These are phyloP conservation scores for Drosophila koepferae DNA, from an alignment of 2,888 invertebrate species.

Conservation along the genomic window DNA sequence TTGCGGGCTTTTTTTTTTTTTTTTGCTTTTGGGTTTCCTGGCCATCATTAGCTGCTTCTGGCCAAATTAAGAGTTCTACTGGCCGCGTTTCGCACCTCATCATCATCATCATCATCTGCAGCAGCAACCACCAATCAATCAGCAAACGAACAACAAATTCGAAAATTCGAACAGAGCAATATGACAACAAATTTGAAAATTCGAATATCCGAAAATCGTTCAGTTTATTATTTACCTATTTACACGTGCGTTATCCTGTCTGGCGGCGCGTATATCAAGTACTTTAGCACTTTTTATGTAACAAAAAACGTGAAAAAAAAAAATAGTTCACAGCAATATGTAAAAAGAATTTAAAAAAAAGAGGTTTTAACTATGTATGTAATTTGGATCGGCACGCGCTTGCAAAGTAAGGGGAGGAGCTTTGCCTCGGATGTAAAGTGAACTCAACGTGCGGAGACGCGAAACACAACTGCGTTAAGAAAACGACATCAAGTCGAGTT, in stretches of 20 bases:
- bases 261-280: slow-evolving; percentile 19
- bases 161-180: neutral
- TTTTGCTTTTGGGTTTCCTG: slow-evolving; percentile 63
- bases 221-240: slow-evolving; percentile 46
- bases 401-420: slow-evolving; percentile 21
- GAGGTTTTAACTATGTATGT: neutral
- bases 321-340: slow-evolving; percentile 27
- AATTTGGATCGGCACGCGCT: slow-evolving; percentile 47
- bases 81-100: slow-evolving; percentile 58
- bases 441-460: slow-evolving; percentile 75
- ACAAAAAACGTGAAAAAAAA: slow-evolving; percentile 15
- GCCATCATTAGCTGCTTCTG: slow-evolving; percentile 44
- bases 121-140: neutral
- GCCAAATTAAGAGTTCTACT: slow-evolving; percentile 54
- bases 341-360: slow-evolving; percentile 31
- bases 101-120: slow-evolving; percentile 15
- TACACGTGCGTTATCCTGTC: slow-evolving; percentile 47
- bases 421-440: slow-evolving; percentile 35
- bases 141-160: neutral
- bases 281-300: slow-evolving; percentile 26
- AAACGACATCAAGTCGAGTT: slow-evolving; percentile 72
- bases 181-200: slow-evolving; percentile 1
- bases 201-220: slow-evolving; percentile 1
- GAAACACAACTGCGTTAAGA: slow-evolving; percentile 81
- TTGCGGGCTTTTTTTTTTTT: slow-evolving; percentile 40